Conservation (phyloP, 2,888 invertebrate species). For the Hydrotaea cyrtoneurina region DNA sequence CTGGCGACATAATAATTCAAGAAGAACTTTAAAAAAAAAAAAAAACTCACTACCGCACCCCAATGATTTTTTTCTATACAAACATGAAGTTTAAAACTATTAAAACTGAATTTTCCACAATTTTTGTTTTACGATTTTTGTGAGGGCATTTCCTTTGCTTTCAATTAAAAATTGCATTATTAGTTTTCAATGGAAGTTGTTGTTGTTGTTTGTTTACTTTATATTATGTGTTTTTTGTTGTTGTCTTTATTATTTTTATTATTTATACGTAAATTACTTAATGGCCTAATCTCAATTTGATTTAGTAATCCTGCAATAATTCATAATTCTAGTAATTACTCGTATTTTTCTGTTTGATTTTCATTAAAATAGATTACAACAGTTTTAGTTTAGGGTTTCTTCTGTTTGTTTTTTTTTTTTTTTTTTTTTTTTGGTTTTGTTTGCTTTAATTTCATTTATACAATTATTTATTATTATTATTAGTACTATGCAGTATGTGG, state of each 20-base stretch:
- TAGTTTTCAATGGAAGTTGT: slow-evolving; percentile 30
- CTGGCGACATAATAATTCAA: no score
- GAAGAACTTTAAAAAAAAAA: no score
- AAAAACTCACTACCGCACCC: no score
- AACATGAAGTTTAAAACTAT: neutral
- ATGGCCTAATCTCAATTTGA: slow-evolving; percentile 40
- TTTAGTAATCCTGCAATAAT: slow-evolving; percentile 41
- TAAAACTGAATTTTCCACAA: neutral
- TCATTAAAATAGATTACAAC: slow-evolving; percentile 62
- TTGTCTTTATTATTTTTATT: slow-evolving; percentile 20
- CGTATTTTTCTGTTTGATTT: slow-evolving; percentile 32
- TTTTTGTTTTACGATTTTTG: neutral
- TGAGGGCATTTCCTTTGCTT: neutral
- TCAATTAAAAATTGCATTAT: slow-evolving; percentile 32
- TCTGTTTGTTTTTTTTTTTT: no score
- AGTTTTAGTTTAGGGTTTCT: slow-evolving; percentile 17
- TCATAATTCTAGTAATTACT: slow-evolving; percentile 38
- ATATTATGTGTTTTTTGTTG: slow-evolving; percentile 35
- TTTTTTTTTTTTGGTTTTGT: neutral
- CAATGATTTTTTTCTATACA: no score
- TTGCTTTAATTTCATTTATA: slow-evolving; percentile 12
- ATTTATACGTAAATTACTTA: slow-evolving; percentile 33
- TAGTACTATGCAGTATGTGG: slow-evolving; percentile 4
- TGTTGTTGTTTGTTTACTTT: slow-evolving; percentile 29
- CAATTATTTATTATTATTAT: neutral